A percentile compares a stretch with the other conserved stretches of the same genome.
Evolutionary conservation across 2,888 invertebrate species (phyloP).

Genomic region (Drosophila conformis): DNA sequence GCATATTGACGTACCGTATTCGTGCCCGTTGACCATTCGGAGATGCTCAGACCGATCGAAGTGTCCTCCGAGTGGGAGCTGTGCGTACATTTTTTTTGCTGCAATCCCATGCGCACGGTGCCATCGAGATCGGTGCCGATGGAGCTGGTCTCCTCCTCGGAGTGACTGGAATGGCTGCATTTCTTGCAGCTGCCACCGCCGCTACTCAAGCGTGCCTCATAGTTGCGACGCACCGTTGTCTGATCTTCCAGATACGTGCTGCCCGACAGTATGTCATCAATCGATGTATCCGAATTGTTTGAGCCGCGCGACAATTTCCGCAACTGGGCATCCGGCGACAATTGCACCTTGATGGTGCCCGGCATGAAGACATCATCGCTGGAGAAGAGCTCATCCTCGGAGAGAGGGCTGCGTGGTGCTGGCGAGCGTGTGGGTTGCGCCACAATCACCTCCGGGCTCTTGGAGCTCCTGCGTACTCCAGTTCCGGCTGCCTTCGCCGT

Average conservation of each 20-base stretch:
- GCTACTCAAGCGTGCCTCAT: constrained; percentile 86
- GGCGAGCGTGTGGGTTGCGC: constrained; percentile 88
- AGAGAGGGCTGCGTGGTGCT: constrained; percentile 87
- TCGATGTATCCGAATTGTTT: constrained; percentile 88
- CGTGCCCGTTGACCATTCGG: constrained; percentile 95
- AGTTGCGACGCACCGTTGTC: constrained; percentile 85
- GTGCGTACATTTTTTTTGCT: constrained; percentile 92
- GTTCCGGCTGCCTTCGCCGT: constrained; percentile 56
- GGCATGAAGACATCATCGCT: constrained; percentile 88
- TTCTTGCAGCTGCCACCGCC: constrained; percentile 86
- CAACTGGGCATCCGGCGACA: constrained; percentile 86
- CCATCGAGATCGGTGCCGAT: constrained; percentile 92
- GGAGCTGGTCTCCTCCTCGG: constrained; percentile 91
- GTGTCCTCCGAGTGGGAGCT: constrained; percentile 95
- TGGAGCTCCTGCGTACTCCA: constrained; percentile 72
- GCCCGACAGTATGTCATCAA: constrained; percentile 87
- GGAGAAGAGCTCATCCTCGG: constrained; percentile 87
- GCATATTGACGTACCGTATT: constrained; percentile 93
- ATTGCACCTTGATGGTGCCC: constrained; percentile 86
- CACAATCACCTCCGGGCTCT: constrained; percentile 86
- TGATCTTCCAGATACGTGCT: constrained; percentile 87
- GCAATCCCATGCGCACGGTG: constrained; percentile 91
- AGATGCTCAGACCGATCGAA: constrained; percentile 93
- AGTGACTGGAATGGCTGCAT: constrained; percentile 90
- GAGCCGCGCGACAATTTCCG: constrained; percentile 85